Percentiles rank a stretch among this genome's conserved stretches.
Conservation (phyloP, 2,888 invertebrate species). For the Euclidia mi region DNA sequence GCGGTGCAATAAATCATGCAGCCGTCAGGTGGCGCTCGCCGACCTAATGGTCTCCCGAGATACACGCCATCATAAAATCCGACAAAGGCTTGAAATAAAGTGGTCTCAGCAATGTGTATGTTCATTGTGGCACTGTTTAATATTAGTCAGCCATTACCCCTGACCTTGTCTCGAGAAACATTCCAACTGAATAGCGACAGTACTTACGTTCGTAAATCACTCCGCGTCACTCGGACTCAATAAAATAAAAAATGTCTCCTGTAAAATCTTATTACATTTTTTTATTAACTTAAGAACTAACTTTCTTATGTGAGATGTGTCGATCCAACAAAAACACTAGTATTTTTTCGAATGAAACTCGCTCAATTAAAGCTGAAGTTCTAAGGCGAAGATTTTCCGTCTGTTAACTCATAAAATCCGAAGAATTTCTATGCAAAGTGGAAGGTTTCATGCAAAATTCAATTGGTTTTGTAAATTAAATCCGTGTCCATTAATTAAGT, state of each 20-base stretch:
- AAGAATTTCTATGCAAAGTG: conserved; percentile 10
- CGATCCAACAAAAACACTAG: too few species aligned
- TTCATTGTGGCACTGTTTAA: neutral
- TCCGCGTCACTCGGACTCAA: too few species aligned
- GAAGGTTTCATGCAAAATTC: conserved; percentile 9
- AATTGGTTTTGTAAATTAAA: conserved; percentile 11
- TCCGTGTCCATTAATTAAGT: conserved; percentile 8
- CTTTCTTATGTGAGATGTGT: too few species aligned
- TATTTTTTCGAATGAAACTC: too few species aligned
- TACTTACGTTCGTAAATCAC: too few species aligned
- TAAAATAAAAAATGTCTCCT: too few species aligned
- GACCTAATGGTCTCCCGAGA: conserved; percentile 11
- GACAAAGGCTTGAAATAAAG: conserved; percentile 6
- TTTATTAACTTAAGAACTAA: too few species aligned
- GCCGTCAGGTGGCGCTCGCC: conserved; percentile 16
- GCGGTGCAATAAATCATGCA: conserved; percentile 24
- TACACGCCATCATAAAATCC: conserved; percentile 8
- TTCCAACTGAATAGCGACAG: neutral
- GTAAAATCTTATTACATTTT: too few species aligned
- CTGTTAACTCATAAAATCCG: conserved; percentile 9
- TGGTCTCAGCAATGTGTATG: neutral
- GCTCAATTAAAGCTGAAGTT: too few species aligned
- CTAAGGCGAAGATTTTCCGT: too few species aligned
- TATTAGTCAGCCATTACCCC: neutral
- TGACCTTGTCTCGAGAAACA: neutral